Evolutionary conservation across 2,113 vertebrate species (phyloP).

Genomic region (Clinocottus analis): DNA sequence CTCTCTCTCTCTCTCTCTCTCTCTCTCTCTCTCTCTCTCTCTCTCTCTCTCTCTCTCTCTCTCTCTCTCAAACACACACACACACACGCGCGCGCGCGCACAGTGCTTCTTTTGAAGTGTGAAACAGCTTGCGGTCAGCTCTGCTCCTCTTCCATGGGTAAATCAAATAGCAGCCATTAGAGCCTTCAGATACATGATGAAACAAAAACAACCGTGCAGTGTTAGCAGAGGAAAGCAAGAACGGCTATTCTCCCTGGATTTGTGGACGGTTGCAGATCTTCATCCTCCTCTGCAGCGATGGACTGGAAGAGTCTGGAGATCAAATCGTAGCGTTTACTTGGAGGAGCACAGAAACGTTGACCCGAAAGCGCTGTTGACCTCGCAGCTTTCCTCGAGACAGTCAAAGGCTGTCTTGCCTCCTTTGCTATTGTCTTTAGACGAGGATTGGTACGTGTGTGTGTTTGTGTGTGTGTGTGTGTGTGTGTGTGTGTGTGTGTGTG

Average conservation of each 20-base stretch:
- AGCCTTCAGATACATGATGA: constrained; percentile 69
- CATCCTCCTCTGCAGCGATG: constrained; percentile 12
- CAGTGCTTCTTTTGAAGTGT: constrained; percentile 72
- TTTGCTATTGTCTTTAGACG: constrained; percentile 3
- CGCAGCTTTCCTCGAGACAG: constrained; percentile 23
- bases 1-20: constrained; percentile 25
- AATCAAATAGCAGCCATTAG: constrained; percentile 64
- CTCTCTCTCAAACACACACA: constrained; percentile 30
- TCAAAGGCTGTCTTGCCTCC: constrained; percentile 19
- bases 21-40: constrained; percentile 49
- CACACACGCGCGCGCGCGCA: constrained; percentile 36
- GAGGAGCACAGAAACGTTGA: neutral
- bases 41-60: constrained; percentile 52
- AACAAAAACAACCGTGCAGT: constrained; percentile 54
- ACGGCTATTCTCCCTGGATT: constrained; percentile 33
- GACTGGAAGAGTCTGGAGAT: constrained; percentile 36
- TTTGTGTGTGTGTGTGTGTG: too few species aligned
- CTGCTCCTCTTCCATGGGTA: constrained; percentile 60
- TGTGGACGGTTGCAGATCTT: neutral
- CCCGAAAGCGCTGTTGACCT: constrained; percentile 17
- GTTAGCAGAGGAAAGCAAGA: constrained; percentile 23
- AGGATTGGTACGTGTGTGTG: neutral
- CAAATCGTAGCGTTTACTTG: constrained; percentile 18
- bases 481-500: neutral
- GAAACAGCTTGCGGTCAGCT: constrained; percentile 79